Evolutionary conservation across 2,797 vertebrate genomes (phyloP), one percentile per base, ranked within the genome.

Genomic region (Macropus fuliginosus): DNA sequence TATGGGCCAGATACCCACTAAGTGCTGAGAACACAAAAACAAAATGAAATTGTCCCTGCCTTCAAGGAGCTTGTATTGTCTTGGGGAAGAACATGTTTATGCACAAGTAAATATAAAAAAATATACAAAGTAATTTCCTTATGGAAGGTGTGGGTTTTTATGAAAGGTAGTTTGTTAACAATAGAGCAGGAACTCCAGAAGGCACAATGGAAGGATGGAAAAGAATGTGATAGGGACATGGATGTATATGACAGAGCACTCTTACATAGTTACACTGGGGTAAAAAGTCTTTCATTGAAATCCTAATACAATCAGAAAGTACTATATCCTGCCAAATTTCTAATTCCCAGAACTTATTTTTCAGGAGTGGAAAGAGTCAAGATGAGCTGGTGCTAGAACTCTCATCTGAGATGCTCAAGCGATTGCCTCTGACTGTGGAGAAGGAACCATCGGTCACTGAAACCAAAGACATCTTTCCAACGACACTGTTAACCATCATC

Each of bases 391-490:
- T 98, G 91, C 91, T 98, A 96, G 97, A 97, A 90, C 95, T 98
- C 9, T 54, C 97, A n/a, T 50, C 95, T 0, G 95, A 98, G 57
- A 93, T 98, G 55, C 91, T 97, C 34, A 95, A 34, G 11, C 97
- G 56, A 56, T 95, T 99, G 62, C 98, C 98, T 0, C 29, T 93
- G 66, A 96, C 96, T 0, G 98, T 98, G 81, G 98, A 99, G 95
- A 94, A 93, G 2, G 95, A 95, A 27, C 91, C 93, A 3, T 0
- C 1, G 2, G 1, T 40, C 0, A 1, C 93, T 66, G 50, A 56
- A 21, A 90, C 29, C 3, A 56, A 59, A 27, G 31, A 62, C 0
- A 40, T 34, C 10, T 1, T 50, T 0, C 93, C 27, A 54, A 34
- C 12, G 74, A 97, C 98, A 0, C 50, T 98, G 8, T 95, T 55